Percentiles rank a stretch among this genome's conserved stretches.
phyloP scores from a whole-genome alignment of 2,888 invertebrate genomes.

The Synanthedon formicaeformis region DNA sequence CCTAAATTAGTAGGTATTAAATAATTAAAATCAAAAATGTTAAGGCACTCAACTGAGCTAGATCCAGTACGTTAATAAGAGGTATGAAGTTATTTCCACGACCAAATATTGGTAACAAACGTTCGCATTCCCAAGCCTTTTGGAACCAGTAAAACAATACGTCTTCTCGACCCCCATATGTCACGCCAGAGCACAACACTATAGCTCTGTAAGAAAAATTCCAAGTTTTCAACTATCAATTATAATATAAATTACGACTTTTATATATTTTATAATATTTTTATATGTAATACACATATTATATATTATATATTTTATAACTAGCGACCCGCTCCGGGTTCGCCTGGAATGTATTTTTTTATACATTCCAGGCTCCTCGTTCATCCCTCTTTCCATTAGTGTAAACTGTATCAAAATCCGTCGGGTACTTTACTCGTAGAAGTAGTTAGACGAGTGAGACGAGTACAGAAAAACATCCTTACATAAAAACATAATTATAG shows the following conservation, averaged over 20 bases:
- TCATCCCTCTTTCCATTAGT: too few species aligned
- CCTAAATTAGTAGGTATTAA: not conserved
- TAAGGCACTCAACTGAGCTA: slow-evolving; percentile 47
- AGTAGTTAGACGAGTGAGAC: too few species aligned
- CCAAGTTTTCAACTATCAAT: not conserved
- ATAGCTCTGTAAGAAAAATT: slow-evolving; percentile 28
- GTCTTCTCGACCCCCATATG: slow-evolving; percentile 74
- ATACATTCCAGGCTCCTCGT: too few species aligned
- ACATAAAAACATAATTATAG: too few species aligned
- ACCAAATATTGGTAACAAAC: slow-evolving; percentile 69
- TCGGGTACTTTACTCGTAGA: too few species aligned
- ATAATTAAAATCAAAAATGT: not conserved
- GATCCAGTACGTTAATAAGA: slow-evolving; percentile 73
- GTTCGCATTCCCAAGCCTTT: slow-evolving; percentile 74
- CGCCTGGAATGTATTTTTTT: too few species aligned
- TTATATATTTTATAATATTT: too few species aligned
- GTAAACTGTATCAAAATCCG: too few species aligned
- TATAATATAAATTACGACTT: not conserved
- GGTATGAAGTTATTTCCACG: slow-evolving; percentile 73
- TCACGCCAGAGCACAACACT: slow-evolving; percentile 72
- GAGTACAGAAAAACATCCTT: too few species aligned
- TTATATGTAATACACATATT: too few species aligned
- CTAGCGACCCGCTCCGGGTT: too few species aligned
- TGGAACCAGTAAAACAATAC: slow-evolving; percentile 75
- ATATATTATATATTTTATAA: too few species aligned